Evolutionary conservation across 2,113 vertebrate species (phyloP), one percentile per base, ranked within the genome.

Genomic region (Mormoops blainvillei): DNA sequence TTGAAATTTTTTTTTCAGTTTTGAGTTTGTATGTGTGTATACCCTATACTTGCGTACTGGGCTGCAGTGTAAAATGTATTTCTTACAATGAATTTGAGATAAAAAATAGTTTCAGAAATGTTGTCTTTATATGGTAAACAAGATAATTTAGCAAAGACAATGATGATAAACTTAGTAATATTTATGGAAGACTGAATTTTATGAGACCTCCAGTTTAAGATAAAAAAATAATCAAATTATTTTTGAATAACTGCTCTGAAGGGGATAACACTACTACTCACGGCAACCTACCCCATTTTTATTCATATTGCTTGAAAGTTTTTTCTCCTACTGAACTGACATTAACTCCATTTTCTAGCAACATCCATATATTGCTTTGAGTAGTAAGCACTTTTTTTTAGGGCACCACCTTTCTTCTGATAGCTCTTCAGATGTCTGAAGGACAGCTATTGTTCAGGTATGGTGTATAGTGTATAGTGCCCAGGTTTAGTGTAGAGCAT

Each of bases 1-100:
- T 89, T 97, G 58, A 85, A 87, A 74, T 81, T 50, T 73, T 85
- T 95, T 6, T 91, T 41, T 96, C 4, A 20, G 18, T 41, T 16
- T 12, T 84, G 4, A 52, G 18, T 90, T n/a, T 43, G 4, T 43
- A 3, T 58, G 7, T 36, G 7, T 65, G 10, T 74, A 36, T 85
- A 71, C 5, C 36, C 18, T 92, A 45, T 74, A 61, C 12, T 68
- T 33, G 22, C 22, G 0, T 83, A 50, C 26, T 73, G 48, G 67
- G 24, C 80, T 96, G 43, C 24, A 87, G 1, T 67, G 26, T 90
- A 76, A 90, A 78, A 82, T 74, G 43, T 87, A 19, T 82, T 94
- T 94, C 77, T 77, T 86, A 38, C 10, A 63, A 7, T 95, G 54
- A 83, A 20, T 87, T 89, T 86, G 63, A 89, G n/a, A 54, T 54